A percentile compares a stretch with the other conserved stretches of the same genome.
These are phyloP conservation scores for Dilophus febrilis DNA, from an alignment of 2,888 invertebrate species.

Conservation along the genomic window DNA sequence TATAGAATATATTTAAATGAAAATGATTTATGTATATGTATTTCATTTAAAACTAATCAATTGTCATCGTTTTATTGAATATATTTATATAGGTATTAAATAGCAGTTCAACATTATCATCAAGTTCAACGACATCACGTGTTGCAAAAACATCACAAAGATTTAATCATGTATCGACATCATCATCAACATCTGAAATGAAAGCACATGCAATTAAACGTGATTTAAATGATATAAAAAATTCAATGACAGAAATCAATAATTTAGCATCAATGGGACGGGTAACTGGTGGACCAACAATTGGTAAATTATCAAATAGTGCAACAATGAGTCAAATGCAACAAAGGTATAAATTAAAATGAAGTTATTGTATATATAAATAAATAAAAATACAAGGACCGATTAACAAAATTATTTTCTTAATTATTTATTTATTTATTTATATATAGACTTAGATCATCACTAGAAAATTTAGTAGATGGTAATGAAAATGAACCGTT, in stretches of 20 bases:
- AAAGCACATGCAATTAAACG: conserved; percentile 70
- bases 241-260: conserved; percentile 76
- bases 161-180: conserved; percentile 32
- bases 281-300: conserved; percentile 6
- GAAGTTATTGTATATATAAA: too few species aligned
- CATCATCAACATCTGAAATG: conserved; percentile 45
- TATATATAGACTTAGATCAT: conserved; percentile 44
- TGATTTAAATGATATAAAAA: conserved; percentile 47
- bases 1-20: too few species aligned
- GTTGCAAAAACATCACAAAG: conserved; percentile 25
- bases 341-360: conserved; percentile 11
- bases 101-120: conserved; percentile 27
- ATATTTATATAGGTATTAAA: conserved; percentile 32
- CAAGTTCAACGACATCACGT: conserved; percentile 22
- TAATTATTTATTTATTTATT: too few species aligned
- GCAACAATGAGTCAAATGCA: conserved; percentile 12
- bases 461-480: conserved; percentile 65
- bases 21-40: too few species aligned
- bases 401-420: too few species aligned
- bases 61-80: too few species aligned
- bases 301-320: conserved; percentile 11
- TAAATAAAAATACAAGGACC: too few species aligned
- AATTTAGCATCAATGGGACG: conserved; percentile 34
- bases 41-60: too few species aligned
- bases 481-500: conserved; percentile 45